Conservation (phyloP, 1,140 invertebrate genomes). For the Meloidogyne floridensis region DNA sequence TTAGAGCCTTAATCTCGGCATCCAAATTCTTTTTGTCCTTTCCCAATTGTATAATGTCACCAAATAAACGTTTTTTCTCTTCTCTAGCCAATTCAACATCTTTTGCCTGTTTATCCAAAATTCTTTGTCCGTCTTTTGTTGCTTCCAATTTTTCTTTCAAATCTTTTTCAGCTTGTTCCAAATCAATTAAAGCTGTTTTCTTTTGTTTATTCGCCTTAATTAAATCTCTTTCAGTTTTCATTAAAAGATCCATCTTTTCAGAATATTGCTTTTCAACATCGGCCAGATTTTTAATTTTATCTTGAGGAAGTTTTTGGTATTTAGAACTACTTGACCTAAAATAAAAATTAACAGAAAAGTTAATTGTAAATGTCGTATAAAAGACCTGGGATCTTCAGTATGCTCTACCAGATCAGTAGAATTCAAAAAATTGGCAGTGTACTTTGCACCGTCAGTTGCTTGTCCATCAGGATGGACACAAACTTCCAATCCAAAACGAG, state of each 20-base stretch:
- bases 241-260: not conserved
- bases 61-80: not conserved
- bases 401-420: not conserved
- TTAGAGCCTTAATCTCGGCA: not conserved
- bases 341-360: not conserved
- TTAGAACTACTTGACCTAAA: not conserved
- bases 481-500: not conserved
- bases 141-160: not conserved
- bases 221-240: constrained; percentile 1
- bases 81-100: not conserved
- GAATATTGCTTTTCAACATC: not conserved
- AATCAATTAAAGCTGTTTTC: not conserved
- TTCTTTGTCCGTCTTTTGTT: not conserved
- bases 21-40: not conserved
- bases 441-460: not conserved
- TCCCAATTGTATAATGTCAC: not conserved
- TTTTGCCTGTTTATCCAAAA: not conserved
- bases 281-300: not conserved
- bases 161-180: not conserved
- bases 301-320: not conserved
- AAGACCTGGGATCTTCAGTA: not conserved
- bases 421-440: not conserved
- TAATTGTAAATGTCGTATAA: too few species aligned
- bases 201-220: not conserved
- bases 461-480: not conserved